Percentiles rank a stretch among this genome's conserved stretches.
Conservation (phyloP, 2,113 vertebrate species). For the Gallinago paraguaiae region DNA sequence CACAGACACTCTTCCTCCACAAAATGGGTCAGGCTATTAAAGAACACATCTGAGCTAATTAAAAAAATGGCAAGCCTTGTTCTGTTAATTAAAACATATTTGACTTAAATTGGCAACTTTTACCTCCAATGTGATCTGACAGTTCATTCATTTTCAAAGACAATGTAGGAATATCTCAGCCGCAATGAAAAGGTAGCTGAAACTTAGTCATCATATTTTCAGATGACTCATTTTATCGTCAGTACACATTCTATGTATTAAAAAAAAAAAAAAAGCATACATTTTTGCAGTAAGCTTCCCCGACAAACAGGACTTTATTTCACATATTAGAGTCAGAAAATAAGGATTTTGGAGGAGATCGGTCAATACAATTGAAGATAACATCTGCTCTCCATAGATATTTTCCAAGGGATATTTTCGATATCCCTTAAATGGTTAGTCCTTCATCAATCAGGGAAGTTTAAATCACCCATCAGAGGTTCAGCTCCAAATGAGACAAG, state of each 20-base stretch:
- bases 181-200: neutral
- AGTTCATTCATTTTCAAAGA: neutral
- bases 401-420: neutral
- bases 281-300: neutral
- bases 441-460: neutral
- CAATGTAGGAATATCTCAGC: neutral
- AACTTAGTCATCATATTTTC: neutral
- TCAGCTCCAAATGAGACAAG: neutral
- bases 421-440: neutral
- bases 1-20: neutral
- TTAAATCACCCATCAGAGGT: neutral
- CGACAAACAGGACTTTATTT: neutral
- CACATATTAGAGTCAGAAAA: neutral
- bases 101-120: neutral
- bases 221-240: neutral
- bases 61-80: neutral
- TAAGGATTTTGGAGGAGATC: neutral
- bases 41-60: neutral
- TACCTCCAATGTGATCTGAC: neutral
- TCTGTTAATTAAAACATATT: neutral
- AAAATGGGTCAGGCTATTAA: neutral
- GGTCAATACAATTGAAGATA: neutral
- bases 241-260: neutral
- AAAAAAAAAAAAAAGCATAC: neutral
- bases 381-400: neutral